Evolutionary conservation across 2,888 invertebrate genomes (phyloP), one percentile per base, ranked within the genome.

Genomic region (Sarcophaga carnaria): DNA sequence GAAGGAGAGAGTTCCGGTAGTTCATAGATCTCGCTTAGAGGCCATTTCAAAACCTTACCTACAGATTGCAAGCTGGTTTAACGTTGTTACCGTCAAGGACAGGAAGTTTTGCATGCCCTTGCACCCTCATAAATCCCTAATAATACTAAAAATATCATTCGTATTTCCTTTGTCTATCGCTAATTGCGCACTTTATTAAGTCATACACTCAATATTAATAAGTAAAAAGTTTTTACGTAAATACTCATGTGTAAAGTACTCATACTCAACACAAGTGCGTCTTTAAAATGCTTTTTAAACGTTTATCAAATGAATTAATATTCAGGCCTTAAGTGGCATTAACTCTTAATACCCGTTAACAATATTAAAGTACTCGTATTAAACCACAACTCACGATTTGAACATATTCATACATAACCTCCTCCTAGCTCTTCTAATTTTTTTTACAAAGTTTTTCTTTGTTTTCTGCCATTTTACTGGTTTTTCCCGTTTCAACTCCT

Each of bases 231-330:
- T 12, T 54, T 54, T 17, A 54, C 17, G 54, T 54, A 54, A 54
- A 54, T 54, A 37, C 37, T 37, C 10, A 54, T 67, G n/a, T 67
- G 10, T 37, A 67, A 11, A 54, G 54, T 17, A 54, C 54, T 54
- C 17, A 17, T 5, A 14, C 12, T 5, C 54, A 20, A 67, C n/a
- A 67, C 17, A 67, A 67, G 11, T 45, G 45, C 3, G 2, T 37
- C n/a, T 45, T 54, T 10, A 66, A 66, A 66, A 37, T 66, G 12
- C 20, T n/a, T 64, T 14, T 64, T 45, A 67, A 67, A 45, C n/a
- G 22, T 37, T n/a, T 67, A 67, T n/a, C n/a, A n/a, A 67, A 20
- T 45, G 37, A 67, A 67, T 27, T 45, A 37, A 67, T 67, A 10
- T n/a, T n/a, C 6, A 67, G n/a, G 45, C 66, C 4, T 64, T 27